Evolutionary conservation across 2,113 vertebrate genomes (phyloP).

Genomic region (Saguinus midas): DNA sequence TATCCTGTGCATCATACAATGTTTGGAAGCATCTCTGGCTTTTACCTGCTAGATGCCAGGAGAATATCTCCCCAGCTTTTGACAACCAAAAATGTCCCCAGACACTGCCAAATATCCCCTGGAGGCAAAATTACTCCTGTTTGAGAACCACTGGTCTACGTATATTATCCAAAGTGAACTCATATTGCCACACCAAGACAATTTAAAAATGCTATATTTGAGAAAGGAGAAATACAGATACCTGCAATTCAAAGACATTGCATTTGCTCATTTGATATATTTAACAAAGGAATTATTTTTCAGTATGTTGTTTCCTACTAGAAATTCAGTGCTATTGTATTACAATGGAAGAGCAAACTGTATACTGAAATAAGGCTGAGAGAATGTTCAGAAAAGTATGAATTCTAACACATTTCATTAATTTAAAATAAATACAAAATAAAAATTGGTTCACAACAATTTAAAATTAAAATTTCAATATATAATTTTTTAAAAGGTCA

Average conservation of each 20-base stretch:
- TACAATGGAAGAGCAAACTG: not conserved
- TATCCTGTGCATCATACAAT: not conserved
- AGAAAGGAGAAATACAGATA: constrained; percentile 15
- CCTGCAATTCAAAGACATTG: not conserved
- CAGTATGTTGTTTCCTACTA: not conserved
- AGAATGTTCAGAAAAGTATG: not conserved
- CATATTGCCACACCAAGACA: not conserved
- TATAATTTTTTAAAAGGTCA: not conserved
- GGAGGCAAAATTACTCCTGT: not conserved
- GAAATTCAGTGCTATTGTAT: not conserved
- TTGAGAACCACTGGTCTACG: not conserved
- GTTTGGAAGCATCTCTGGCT: not conserved
- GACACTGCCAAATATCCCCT: not conserved
- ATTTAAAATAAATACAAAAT: constrained; percentile 55
- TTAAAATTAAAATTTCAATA: constrained; percentile 19
- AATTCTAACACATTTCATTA: constrained; percentile 60
- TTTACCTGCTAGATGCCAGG: not conserved
- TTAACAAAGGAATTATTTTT: constrained; percentile 35
- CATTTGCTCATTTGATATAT: constrained; percentile 9
- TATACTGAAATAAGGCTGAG: not conserved
- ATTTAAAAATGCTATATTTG: not conserved
- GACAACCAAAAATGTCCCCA: not conserved
- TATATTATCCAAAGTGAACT: not conserved
- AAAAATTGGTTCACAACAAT: not conserved
- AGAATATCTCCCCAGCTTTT: not conserved